Base-by-base conservation (phyloP, 2,797 vertebrate genomes). In the Poeciliopsis gracilis region DNA sequence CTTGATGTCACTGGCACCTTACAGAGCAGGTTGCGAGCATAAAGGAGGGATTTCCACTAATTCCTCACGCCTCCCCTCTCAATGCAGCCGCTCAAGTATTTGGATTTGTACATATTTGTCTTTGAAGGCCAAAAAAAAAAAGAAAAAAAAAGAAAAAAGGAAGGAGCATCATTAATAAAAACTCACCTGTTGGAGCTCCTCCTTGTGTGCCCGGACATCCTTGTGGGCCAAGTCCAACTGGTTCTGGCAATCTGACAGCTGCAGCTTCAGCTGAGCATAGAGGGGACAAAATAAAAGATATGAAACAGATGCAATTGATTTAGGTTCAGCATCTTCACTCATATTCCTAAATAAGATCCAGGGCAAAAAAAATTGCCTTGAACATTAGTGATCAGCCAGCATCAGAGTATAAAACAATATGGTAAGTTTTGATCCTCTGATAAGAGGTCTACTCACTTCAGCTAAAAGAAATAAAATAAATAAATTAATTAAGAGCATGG, bases 101-200 rank as follows among this genome's bases (percentile, higher is more conserved):
- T 79, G 12, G 57, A 76, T 66, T 8, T 59, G 16, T 73, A 43
- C 83, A 45, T 73, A 43, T 71, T 67, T 20, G 25, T 25, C 15
- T 57, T 25, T 77, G 6, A 7, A 73, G 1, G 15, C 5, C n/a
- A 28, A 30, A 59, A 59, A 13, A 28, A 57, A 55, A n/a, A 49
- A 2, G 9, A 2, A 2, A 9, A 23, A 6, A 6, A 8, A 2
- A 23, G n/a, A 20, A 20, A 51, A 75, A 15, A n/a, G 45, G 46
- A 72, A 77, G 74, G 41, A 8, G 28, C 51, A 36, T 71, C 30
- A n/a, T 9, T 9, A 6, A 63, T 18, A 8, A 61, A 15, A 66
- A 80, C 80, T 95, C 91, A 99, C 98, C 97, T 97, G 91, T 46
- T 91, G 82, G 18, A 99, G 96, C 87, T 98, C 97, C 76, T 95